These are phyloP conservation scores for Eulacestoma nigropectus DNA, from an alignment of 2,113 vertebrate genomes.

Conservation along the genomic window DNA sequence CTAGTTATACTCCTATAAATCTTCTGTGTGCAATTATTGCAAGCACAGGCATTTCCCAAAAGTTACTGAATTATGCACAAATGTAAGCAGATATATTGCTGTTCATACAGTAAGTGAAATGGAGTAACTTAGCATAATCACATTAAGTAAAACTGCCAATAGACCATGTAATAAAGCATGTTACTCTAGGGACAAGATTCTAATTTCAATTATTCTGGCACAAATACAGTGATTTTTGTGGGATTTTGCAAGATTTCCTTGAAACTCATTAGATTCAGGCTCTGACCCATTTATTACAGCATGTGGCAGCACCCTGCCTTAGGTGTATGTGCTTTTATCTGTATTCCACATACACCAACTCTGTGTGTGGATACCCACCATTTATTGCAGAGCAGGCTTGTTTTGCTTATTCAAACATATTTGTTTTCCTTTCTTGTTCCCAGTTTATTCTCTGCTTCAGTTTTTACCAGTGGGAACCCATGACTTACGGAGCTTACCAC, in stretches of 20 bases:
- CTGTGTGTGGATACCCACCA: background rate
- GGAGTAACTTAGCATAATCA: conserved; percentile 64
- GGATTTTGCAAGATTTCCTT: background rate
- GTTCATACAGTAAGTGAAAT: conserved; percentile 63
- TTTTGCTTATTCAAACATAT: background rate
- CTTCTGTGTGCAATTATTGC: conserved; percentile 57
- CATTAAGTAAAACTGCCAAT: conserved; percentile 56
- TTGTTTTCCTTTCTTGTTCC: conserved; percentile 3
- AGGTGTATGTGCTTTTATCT: background rate
- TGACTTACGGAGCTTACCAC: conserved; percentile 94
- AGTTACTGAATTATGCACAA: conserved; percentile 63
- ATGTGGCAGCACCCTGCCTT: background rate
- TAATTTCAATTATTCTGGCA: background rate
- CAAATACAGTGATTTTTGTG: background rate
- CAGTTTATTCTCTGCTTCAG: conserved; percentile 95
- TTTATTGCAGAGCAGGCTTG: background rate
- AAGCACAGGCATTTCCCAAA: conserved; percentile 51
- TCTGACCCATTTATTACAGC: background rate
- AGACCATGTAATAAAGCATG: conserved; percentile 55
- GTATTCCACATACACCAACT: background rate
- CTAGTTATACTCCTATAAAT: conserved; percentile 58
- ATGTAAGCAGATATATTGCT: conserved; percentile 63
- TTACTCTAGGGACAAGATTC: conserved; percentile 33
- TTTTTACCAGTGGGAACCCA: conserved; percentile 95
- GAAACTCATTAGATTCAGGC: background rate